Conservation (phyloP, 2,113 vertebrate genomes). For the Gymnobelideus leadbeateri region DNA sequence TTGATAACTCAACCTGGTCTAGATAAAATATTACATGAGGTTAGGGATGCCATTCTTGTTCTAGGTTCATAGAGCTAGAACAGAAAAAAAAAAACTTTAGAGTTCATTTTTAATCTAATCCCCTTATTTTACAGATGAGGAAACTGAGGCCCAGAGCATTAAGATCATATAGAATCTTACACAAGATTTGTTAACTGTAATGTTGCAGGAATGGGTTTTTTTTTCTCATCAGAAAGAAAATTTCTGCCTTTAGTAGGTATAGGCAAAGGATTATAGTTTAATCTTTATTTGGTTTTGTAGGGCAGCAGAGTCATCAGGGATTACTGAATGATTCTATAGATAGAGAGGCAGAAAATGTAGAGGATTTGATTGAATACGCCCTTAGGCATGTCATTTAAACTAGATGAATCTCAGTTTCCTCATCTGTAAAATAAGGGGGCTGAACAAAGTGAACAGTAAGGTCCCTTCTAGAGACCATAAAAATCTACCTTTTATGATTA, state of each 20-base stretch:
- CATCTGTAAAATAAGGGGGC: neutral
- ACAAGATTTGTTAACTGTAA: neutral
- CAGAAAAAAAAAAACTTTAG: neutral
- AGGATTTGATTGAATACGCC: neutral
- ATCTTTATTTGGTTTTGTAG: neutral
- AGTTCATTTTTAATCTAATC: neutral
- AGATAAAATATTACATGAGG: neutral
- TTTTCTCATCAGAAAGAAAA: neutral
- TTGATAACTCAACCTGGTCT: neutral
- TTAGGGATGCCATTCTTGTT: neutral
- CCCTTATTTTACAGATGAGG: neutral
- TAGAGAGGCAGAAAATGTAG: neutral
- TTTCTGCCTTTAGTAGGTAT: neutral
- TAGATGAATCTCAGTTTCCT: neutral
- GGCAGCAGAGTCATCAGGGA: neutral
- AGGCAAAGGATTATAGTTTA: neutral
- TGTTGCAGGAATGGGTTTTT: neutral
- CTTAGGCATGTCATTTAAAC: neutral
- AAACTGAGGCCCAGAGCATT: neutral
- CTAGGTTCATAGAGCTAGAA: neutral
- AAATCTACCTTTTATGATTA: neutral
- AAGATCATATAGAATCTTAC: neutral
- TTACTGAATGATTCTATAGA: neutral
- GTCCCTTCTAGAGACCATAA: neutral
- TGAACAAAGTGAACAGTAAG: neutral